Base-by-base conservation (phyloP, 2,113 vertebrate species). In the Eleginops maclovinus region DNA sequence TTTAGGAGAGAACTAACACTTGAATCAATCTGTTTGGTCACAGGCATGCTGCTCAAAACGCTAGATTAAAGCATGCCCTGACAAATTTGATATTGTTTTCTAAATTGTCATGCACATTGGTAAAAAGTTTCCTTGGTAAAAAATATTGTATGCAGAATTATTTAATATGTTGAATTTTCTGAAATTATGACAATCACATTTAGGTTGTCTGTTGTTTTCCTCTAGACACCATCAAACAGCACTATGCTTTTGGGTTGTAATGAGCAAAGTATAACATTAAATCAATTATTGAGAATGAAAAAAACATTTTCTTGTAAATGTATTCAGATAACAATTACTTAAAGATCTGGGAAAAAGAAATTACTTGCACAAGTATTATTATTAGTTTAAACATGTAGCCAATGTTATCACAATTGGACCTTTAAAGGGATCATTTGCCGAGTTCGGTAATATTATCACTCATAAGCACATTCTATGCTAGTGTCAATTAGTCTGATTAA, bases 401-500 rank as follows among this genome's bases (percentile, higher is more conserved):
- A 4, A 10, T 22, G 14, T 28, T 26, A 67, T 76, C 55, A 36
- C 24, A 40, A 56, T 44, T n/a, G 68, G 54, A 2, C 40, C 49
- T 10, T 36, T 4, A 3, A 36, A 40, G 15, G 9, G 60, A 47
- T 72, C 0, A 46, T 15, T 22, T 55, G 53, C 47, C 14, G 21
- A 1, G 21, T 10, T 70, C n/a, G 7, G 26, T 41, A 61, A 31
- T 59, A 4, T 9, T 51, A 47, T 59, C 16, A 28, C 31, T 53
- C 44, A 47, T 61, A 40, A 49, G 22, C 40, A 66, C 75, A 60
- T 44, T n/a, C 51, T 31, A 4, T 24, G 21, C 26, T 44, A 36
- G 41, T 41, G 24, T 59, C 43, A 78, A 60, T 82, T 77, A 66
- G 66, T 72, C 68, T 76, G 49, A 85, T 81, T 75, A 75, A 74